Evolutionary conservation across 2,888 invertebrate species (phyloP).

Genomic region (Meteorus cinctellus): DNA sequence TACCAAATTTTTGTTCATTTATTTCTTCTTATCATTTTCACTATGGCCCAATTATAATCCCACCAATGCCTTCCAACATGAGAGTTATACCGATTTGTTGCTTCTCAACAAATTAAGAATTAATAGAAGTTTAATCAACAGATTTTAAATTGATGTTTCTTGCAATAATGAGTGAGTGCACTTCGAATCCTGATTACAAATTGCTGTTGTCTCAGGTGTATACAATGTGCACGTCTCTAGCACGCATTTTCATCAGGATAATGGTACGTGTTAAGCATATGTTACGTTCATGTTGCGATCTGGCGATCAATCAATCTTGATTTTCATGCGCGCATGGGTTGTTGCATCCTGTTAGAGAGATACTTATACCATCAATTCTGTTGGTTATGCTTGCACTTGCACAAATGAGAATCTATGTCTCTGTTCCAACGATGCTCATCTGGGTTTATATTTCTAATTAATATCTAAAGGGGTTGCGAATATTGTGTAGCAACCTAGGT

Average conservation of each 20-base stretch:
- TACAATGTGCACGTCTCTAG: not conserved
- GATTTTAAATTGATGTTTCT: not conserved
- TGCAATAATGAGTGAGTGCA: not conserved
- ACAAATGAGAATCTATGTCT: not conserved
- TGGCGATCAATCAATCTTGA: slow-evolving; percentile 68
- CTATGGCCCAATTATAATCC: not conserved
- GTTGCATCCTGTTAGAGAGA: not conserved
- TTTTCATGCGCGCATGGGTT: slow-evolving; percentile 49
- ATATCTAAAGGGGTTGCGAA: not conserved
- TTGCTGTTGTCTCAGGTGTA: not conserved
- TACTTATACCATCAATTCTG: slow-evolving; percentile 20
- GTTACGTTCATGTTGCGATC: slow-evolving; percentile 60
- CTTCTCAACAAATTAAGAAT: not conserved
- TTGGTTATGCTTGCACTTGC: slow-evolving; percentile 17
- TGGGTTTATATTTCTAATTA: slow-evolving; percentile 3
- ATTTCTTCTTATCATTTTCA: not conserved
- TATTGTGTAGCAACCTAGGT: not conserved
- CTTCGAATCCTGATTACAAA: not conserved
- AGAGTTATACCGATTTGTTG: not conserved
- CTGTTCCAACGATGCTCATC: not conserved
- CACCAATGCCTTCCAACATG: not conserved
- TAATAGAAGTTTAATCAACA: not conserved
- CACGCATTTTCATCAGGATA: slow-evolving; percentile 66
- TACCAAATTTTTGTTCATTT: not conserved
- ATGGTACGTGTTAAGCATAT: slow-evolving; percentile 68